Percentiles rank a stretch among this genome's conserved stretches.
phyloP scores from a whole-genome alignment of 2,797 vertebrate species.

The Trematomus bernacchii region DNA sequence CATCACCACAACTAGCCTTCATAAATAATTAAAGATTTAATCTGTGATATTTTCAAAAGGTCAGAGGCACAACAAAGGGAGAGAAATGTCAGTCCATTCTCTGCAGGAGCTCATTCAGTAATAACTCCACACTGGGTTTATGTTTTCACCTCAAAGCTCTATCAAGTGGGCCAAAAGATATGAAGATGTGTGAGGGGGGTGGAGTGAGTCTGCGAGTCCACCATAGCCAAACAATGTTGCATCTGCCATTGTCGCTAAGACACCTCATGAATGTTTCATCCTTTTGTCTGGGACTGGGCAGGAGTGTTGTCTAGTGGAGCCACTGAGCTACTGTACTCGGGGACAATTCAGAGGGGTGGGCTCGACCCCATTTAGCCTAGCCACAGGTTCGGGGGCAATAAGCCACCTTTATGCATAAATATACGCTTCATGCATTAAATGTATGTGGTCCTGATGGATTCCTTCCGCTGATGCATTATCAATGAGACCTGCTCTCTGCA shows the following conservation, averaged over 20 bases:
- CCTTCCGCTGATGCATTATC: conserved; percentile 83
- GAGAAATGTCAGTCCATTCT: conserved; percentile 80
- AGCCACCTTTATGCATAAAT: conserved; percentile 69
- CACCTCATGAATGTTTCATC: conserved; percentile 73
- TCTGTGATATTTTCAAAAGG: conserved; percentile 96
- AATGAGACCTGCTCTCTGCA: conserved; percentile 76
- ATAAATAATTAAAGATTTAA: conserved; percentile 98
- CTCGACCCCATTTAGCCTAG: conserved; percentile 52
- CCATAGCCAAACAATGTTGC: conserved; percentile 53
- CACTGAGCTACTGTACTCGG: conserved; percentile 14
- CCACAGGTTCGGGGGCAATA: conserved; percentile 41
- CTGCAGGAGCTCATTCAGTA: conserved; percentile 57
- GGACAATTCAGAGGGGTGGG: conserved; percentile 38
- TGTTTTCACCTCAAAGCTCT: conserved; percentile 63
- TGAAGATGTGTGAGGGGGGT: conserved; percentile 17
- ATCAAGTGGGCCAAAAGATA: conserved; percentile 56
- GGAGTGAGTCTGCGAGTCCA: conserved; percentile 20
- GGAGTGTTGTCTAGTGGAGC: conserved; percentile 30
- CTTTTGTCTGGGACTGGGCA: conserved; percentile 55
- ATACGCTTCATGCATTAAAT: conserved; percentile 75
- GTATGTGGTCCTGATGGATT: conserved; percentile 77
- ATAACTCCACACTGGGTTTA: conserved; percentile 64
- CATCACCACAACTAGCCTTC: conserved; percentile 84
- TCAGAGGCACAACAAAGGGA: conserved; percentile 91
- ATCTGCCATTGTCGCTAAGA: conserved; percentile 52